Conservation (phyloP, 2,888 invertebrate species). For the Agrochola circellaris region DNA sequence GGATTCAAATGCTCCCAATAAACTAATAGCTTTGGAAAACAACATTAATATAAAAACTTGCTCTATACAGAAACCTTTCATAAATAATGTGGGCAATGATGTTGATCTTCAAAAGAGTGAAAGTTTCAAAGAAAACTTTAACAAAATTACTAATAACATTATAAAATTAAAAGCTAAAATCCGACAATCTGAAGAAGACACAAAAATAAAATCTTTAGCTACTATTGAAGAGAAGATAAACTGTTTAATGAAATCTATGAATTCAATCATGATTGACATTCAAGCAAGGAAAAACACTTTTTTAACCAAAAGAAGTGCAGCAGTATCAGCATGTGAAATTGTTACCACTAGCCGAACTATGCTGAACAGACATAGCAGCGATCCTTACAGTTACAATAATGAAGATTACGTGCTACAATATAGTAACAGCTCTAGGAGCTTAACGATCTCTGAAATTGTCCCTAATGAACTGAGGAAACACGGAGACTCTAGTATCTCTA, state of each 20-base stretch:
- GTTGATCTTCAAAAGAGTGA: constrained; percentile 21
- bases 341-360: constrained; percentile 27
- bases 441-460: constrained; percentile 49
- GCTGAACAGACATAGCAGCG: constrained; percentile 62
- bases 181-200: constrained; percentile 51
- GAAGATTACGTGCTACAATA: constrained; percentile 63
- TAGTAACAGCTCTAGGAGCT: constrained; percentile 56
- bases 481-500: constrained; percentile 44
- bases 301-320: constrained; percentile 47
- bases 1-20: not conserved
- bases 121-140: constrained; percentile 63
- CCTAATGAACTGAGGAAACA: constrained; percentile 22
- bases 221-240: constrained; percentile 80
- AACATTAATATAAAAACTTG: not conserved
- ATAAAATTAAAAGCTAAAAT: constrained; percentile 66
- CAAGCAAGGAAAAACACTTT: constrained; percentile 62
- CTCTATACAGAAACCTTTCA: constrained; percentile 35
- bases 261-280: constrained; percentile 75
- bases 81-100: not conserved
- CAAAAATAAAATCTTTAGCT: constrained; percentile 65
- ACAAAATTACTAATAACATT: constrained; percentile 63
- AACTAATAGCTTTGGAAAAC: not conserved
- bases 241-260: constrained; percentile 75
- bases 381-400: constrained; percentile 52
- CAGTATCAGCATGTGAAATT: constrained; percentile 58